Evolutionary conservation across 2,888 invertebrate genomes (phyloP).

Genomic region (Stenchaetothrips biformis): DNA sequence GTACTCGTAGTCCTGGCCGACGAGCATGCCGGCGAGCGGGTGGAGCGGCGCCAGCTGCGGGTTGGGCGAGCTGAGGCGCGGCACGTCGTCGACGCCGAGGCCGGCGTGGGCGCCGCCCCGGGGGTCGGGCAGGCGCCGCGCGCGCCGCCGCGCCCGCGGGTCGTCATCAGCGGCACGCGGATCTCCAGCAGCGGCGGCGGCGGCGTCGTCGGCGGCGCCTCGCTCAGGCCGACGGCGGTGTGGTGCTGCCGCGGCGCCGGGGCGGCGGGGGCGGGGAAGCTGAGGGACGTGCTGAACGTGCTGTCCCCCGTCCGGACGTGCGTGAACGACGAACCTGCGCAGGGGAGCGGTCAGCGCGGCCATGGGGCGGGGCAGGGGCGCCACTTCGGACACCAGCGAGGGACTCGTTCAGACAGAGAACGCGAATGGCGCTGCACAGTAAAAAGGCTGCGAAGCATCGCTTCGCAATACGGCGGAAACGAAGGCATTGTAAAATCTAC

Average conservation of each 20-base stretch:
- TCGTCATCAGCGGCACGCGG: background rate
- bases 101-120: background rate
- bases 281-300: slow-evolving; percentile 24
- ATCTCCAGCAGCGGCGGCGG: slow-evolving; percentile 38
- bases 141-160: background rate
- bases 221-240: slow-evolving; percentile 34
- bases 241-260: slow-evolving; percentile 33
- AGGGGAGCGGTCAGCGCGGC: background rate
- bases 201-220: slow-evolving; percentile 39
- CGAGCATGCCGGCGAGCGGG: slow-evolving; percentile 27
- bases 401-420: background rate
- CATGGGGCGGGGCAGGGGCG: background rate
- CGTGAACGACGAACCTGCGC: slow-evolving; percentile 26
- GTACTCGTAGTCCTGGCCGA: slow-evolving; percentile 37
- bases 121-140: background rate
- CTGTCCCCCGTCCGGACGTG: slow-evolving; percentile 8
- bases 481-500: too few species aligned
- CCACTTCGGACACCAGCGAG: slow-evolving; percentile 7
- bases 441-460: background rate
- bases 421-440: background rate
- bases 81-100: slow-evolving; percentile 1
- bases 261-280: slow-evolving; percentile 13
- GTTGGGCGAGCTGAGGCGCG: background rate
- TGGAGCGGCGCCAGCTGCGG: slow-evolving; percentile 13
- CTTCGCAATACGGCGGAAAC: too few species aligned